Evolutionary conservation across 2,888 invertebrate species (phyloP).

Genomic region (Andrena trimmerana): DNA sequence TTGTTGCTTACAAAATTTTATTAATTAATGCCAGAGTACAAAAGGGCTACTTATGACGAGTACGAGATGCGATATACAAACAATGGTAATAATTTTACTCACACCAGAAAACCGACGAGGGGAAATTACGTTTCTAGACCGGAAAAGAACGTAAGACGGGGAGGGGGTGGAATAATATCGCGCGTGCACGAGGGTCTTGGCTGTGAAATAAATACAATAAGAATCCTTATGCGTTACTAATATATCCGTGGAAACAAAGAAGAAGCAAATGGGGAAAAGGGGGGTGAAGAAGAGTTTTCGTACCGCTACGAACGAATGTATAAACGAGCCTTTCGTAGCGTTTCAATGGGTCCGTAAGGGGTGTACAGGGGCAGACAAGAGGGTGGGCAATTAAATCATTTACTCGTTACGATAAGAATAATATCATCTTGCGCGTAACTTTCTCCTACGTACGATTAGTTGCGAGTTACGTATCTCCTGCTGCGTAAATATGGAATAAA

Average conservation of each 20-base stretch:
- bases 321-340: not conserved
- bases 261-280: slow-evolving; percentile 26
- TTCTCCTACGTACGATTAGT: slow-evolving; percentile 44
- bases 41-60: slow-evolving; percentile 78
- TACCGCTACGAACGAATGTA: slow-evolving; percentile 32
- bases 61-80: slow-evolving; percentile 76
- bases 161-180: slow-evolving; percentile 28
- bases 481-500: slow-evolving; percentile 21
- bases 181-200: slow-evolving; percentile 60
- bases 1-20: slow-evolving; percentile 77
- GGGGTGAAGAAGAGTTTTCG: slow-evolving; percentile 17
- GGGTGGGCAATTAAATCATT: slow-evolving; percentile 33
- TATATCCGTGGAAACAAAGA: slow-evolving; percentile 56
- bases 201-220: slow-evolving; percentile 75
- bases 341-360: slow-evolving; percentile 20
- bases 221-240: slow-evolving; percentile 59
- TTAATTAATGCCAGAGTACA: slow-evolving; percentile 84
- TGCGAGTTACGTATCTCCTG: slow-evolving; percentile 12
- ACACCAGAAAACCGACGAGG: slow-evolving; percentile 72
- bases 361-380: slow-evolving; percentile 55
- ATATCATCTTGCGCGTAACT: slow-evolving; percentile 23
- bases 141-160: slow-evolving; percentile 44
- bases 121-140: slow-evolving; percentile 42
- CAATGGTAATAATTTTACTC: slow-evolving; percentile 73
- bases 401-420: slow-evolving; percentile 38